Percentiles rank a stretch among this genome's conserved stretches.
Evolutionary conservation across 2,888 invertebrate genomes (phyloP).

Genomic region (Cyclophora punctaria): DNA sequence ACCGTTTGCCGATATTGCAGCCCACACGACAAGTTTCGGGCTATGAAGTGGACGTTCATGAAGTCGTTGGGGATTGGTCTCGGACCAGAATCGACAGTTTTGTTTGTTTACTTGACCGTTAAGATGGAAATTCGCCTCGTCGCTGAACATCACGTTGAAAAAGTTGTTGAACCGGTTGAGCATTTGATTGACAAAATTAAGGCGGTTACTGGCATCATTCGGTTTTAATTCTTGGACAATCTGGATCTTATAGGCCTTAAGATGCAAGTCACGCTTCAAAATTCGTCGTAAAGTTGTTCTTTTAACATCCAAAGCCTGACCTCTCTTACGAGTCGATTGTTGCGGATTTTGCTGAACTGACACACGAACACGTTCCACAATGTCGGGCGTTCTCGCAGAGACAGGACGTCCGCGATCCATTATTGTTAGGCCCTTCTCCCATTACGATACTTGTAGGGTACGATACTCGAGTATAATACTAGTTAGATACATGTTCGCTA

Average conservation of each 20-base stretch:
- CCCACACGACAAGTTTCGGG: slow-evolving; percentile 7
- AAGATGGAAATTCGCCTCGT: slow-evolving; percentile 14
- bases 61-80: slow-evolving; percentile 11
- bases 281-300: no score
- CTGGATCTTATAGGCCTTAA: slow-evolving; percentile 6
- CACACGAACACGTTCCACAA: slow-evolving; percentile 11
- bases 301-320: no score
- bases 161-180: slow-evolving; percentile 8
- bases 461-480: no score
- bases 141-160: slow-evolving; percentile 7
- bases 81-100: slow-evolving; percentile 14
- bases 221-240: slow-evolving; percentile 25
- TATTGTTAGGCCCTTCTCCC: no score
- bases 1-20: neutral
- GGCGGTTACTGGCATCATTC: slow-evolving; percentile 17
- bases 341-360: slow-evolving; percentile 15
- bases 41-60: slow-evolving; percentile 14
- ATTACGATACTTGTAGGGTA: no score
- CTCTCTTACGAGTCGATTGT: slow-evolving; percentile 1
- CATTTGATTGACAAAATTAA: slow-evolving; percentile 1
- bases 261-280: no score
- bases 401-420: slow-evolving; percentile 7
- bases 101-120: slow-evolving; percentile 11
- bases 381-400: slow-evolving; percentile 9
- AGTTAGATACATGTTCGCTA: no score